phyloP scores from a whole-genome alignment of 2,888 invertebrate genomes.

The Trimorus sp. region DNA sequence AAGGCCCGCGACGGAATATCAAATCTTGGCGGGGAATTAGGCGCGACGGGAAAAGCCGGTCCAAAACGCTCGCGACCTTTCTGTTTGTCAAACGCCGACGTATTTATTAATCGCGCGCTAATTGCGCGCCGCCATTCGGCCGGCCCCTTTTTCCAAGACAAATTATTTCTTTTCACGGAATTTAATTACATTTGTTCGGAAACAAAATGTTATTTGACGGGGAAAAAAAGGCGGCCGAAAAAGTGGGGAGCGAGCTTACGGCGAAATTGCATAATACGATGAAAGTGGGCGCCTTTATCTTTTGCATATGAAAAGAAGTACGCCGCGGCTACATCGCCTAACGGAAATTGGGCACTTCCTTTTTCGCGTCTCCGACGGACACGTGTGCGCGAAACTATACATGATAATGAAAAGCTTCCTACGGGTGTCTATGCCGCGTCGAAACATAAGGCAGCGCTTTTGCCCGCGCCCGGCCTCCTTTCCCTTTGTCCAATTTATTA shows the following conservation, averaged over 20 bases:
- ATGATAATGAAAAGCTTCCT: slow-evolving; percentile 68
- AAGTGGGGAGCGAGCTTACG: slow-evolving; percentile 29
- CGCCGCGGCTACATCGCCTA: slow-evolving; percentile 60
- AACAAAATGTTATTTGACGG: slow-evolving; percentile 63
- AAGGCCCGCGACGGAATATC: slow-evolving; percentile 57
- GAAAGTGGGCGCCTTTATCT: slow-evolving; percentile 62
- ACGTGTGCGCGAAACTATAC: slow-evolving; percentile 60
- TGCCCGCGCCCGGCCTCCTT: slow-evolving; percentile 50
- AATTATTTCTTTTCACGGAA: slow-evolving; percentile 64
- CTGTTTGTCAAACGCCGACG: slow-evolving; percentile 43
- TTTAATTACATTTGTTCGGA: slow-evolving; percentile 65
- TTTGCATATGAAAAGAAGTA: slow-evolving; percentile 64
- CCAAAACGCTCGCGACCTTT: slow-evolving; percentile 29
- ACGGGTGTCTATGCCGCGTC: slow-evolving; percentile 66
- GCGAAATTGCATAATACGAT: slow-evolving; percentile 60
- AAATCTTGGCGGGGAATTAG: slow-evolving; percentile 56
- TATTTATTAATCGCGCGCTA: slow-evolving; percentile 54
- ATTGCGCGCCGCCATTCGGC: slow-evolving; percentile 47
- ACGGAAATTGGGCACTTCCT: slow-evolving; percentile 67
- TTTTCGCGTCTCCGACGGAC: slow-evolving; percentile 61
- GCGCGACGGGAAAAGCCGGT: slow-evolving; percentile 54
- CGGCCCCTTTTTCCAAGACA: slow-evolving; percentile 43
- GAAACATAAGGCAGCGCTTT: slow-evolving; percentile 67
- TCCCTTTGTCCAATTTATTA: slow-evolving; percentile 75
- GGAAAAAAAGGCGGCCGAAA: slow-evolving; percentile 25